Evolutionary conservation across 1,140 invertebrate species (phyloP).

Genomic region (Drosophila sechellia): DNA sequence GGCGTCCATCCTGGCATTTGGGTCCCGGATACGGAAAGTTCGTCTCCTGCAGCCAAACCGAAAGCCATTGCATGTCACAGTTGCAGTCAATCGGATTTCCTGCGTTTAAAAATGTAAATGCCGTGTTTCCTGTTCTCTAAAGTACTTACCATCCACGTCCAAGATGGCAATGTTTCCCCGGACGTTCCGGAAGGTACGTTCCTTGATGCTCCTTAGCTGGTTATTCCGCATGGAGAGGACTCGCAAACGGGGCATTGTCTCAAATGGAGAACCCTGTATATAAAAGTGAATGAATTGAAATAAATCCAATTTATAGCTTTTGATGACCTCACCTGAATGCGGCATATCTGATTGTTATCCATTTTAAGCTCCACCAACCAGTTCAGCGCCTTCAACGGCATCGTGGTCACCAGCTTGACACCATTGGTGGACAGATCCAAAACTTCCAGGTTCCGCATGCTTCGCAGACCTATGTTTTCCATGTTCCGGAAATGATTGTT

Average conservation of each 20-base stretch:
- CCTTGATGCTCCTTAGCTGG: slow-evolving; percentile 89
- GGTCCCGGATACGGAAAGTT: slow-evolving; percentile 88
- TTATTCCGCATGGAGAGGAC: slow-evolving; percentile 92
- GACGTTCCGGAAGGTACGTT: slow-evolving; percentile 90
- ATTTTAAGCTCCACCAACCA: slow-evolving; percentile 94
- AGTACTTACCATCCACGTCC: slow-evolving; percentile 91
- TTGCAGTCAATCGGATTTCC: slow-evolving; percentile 93
- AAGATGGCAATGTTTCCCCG: slow-evolving; percentile 92
- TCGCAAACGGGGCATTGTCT: slow-evolving; percentile 91
- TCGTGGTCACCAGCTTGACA: slow-evolving; percentile 88
- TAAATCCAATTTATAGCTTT: background rate
- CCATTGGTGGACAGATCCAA: slow-evolving; percentile 92
- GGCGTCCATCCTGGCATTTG: slow-evolving; percentile 90
- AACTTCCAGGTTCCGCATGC: slow-evolving; percentile 91
- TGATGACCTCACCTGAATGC: slow-evolving; percentile 85
- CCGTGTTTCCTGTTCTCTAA: too few species aligned
- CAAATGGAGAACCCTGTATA: slow-evolving; percentile 88
- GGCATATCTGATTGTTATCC: slow-evolving; percentile 90
- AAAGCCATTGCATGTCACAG: slow-evolving; percentile 92
- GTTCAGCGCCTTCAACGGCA: slow-evolving; percentile 88
- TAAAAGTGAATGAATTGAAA: slow-evolving; percentile 3
- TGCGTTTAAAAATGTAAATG: slow-evolving; percentile 62
- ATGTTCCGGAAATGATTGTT: slow-evolving; percentile 90
- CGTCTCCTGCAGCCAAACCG: slow-evolving; percentile 91
- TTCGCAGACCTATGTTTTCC: slow-evolving; percentile 89